Evolutionary conservation across 2,113 vertebrate genomes (phyloP), one percentile per base, ranked within the genome.

Genomic region (Trematomus loennbergii): DNA sequence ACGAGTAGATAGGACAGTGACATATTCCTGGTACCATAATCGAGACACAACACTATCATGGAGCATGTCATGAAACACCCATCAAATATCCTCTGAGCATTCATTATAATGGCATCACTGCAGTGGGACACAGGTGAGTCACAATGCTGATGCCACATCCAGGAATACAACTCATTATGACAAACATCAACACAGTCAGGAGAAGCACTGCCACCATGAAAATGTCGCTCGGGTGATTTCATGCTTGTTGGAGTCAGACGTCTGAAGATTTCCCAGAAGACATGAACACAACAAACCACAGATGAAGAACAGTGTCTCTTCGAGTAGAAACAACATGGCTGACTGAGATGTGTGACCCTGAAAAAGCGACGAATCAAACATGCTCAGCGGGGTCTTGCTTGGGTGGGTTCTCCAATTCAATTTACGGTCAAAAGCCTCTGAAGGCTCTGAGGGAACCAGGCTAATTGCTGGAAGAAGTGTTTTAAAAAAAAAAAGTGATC

Each of bases 221-320:
- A 45, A 64, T 1, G 3, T n/a, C 60, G 43, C 48, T 63, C 7
- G 46, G 29, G 59, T 67, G 62, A 67, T 62, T 62, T 78, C 75
- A 78, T 78, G 81, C 69, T 78, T 4, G 49, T 48, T 48, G 22
- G 12, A 40, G 65, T 52, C 65, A 71, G 22, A 65, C 22, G n/a
- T 71, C 72, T 52, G 60, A 25, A 25, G 46, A 58, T 43, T 53
- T 55, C 22, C 62, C 61, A 16, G 15, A 36, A 62, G 50, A 62
- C 61, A 33, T 1, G 1, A 12, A 52, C 57, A 66, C 50, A 59
- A 45, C 1, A n/a, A 25, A 55, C 29, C 58, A 78, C 52, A 57
- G 46, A 72, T 40, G 57, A 40, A 66, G 29, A 65, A 62, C 60
- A 22, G 33, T 11, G 46, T 65, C 60, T 17, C 45, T 50, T 15